Base-by-base conservation (phyloP, 2,888 invertebrate genomes). In the Sinodicranocentrus sp. region DNA sequence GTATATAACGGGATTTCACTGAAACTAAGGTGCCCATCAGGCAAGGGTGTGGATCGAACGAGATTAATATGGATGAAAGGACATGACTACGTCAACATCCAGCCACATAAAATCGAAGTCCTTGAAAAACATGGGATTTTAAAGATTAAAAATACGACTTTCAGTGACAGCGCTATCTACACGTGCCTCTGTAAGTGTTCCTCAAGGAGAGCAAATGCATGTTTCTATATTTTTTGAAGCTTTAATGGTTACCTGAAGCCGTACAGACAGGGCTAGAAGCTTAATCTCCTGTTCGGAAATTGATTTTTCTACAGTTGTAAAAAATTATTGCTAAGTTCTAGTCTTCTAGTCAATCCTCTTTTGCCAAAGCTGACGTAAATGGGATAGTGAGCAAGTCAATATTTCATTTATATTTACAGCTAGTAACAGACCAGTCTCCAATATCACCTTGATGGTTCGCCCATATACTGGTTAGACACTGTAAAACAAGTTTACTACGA, bases 11-110 rank as follows among this genome's bases (percentile, higher is more conserved):
- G 97, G 8, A 96, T 97, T 0, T 95, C 95, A 89, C 94, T 98
- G 82, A 97, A 97, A 91, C 96, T 98, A 88, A 96, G 97, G 90
- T 98, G 98, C 90, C 98, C 98, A 0, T 96, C 85, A 8, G 79
- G 77, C 13, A 86, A 86, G 44, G 79, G 77, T 2, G 77, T 84
- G 10, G 88, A 87, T 75, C 79, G 96, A 85, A 95, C 96, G 0
- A 95, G 95, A 90, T 96, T 97, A 86, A 93, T 94, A 89, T 98
- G 98, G 98, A 94, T 94, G 75, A 97, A 97, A 90, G 96, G 97
- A 90, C 94, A 95, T 87, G 94, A 94, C 88, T 93, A 94, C 71
- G 79, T 89, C 70, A 87, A 88, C 78, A 92, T 96, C 84, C 92
- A 93, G 26, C 95, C 96, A 89, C 94, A 94, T 0, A 94, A 94